Base-by-base conservation (phyloP, 2,888 invertebrate species). In the Blastobasis adustella region DNA sequence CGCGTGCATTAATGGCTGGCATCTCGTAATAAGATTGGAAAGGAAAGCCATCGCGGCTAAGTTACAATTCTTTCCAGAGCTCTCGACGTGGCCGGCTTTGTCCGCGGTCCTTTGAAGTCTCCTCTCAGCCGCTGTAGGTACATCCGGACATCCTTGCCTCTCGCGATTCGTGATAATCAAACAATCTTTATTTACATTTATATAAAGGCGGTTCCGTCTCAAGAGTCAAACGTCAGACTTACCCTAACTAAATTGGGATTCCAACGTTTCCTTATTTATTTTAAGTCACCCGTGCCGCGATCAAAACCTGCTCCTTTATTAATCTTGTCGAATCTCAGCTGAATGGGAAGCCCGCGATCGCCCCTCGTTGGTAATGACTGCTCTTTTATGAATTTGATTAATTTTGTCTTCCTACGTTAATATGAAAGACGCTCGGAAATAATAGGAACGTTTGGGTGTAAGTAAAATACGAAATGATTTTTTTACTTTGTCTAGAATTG, bases 31-130 rank as follows among this genome's bases (percentile, higher is more conserved):
- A 23, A 23, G 23, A 23, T 23, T 23, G 23, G 23, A 3, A 23
- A 23, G 23, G 23, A 23, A 23, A 23, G 23, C 23, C 23, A 23
- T 23, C 23, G 1, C 23, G 23, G 23, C 23, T 23, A 23, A 23
- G 23, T 23, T 57, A 62, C 61, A 59, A 56, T 62, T 60, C 57
- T 9, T 9, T 41, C 23, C 42, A 42, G 40, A 40, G 10, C 40
- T 9, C 37, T 42, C 40, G 39, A 36, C 10, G 41, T 48, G 37
- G 23, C 37, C 42, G 4, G 9, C 47, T 47, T 47, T 41, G 47
- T 47, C 47, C 47, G 36, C 40, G 41, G 47, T 45, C 41, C 23
- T 41, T 50, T 44, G 5, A 46, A 45, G 39, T 41, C n/a, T 36
- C 23, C 23, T 23, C 23, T 23, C 23, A 23, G 23, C 23, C 10